Base-by-base conservation (phyloP, 2,113 vertebrate genomes). In the Callocephalon fimbriatum region DNA sequence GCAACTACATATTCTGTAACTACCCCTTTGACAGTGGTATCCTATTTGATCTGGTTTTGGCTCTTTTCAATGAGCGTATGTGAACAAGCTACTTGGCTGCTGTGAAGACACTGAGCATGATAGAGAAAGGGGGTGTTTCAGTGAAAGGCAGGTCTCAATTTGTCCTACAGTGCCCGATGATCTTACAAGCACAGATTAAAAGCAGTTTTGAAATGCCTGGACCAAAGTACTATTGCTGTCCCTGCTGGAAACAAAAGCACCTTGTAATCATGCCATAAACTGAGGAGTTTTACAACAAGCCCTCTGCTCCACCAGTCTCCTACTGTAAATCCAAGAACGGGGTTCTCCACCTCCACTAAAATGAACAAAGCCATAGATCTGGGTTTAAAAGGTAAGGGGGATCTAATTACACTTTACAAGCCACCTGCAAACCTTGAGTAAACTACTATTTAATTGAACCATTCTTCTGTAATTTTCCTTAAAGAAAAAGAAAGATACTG, bases 341-440 rank as follows among this genome's bases (percentile, higher is more conserved):
- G 63, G 68, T 81, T 81, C 82, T 95, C 61, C 47, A 79, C 59
- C 90, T 66, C 63, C 70, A 87, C 65, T 63, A 71, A 92, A 93
- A 92, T 18, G 51, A 96, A 92, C 71, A 94, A 95, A 96, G 74
- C 59, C 68, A 23, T 81, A 87, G 65, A 95, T 72, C 51, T 50
- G 50, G 37, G 84, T 96, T 94, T 90, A 94, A 95, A 96, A 93
- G 94, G 81, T 88, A 87, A 96, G 25, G 11, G 19, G 26, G 81
- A 86, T 95, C 92, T 88, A 73, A 86, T 95, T 95, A 93, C 93
- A 96, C 53, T 95, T 94, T 96, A 96, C 86, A 94, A 97, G 94
- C 73, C 93, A 96, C 86, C 96, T 96, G 83, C 81, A 95, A 45
- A 67, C 71, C 47, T 76, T 78, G 65, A 91, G 62, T 94, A 95